Base-by-base conservation (phyloP, 2,888 invertebrate genomes). In the Heliconius sara region DNA sequence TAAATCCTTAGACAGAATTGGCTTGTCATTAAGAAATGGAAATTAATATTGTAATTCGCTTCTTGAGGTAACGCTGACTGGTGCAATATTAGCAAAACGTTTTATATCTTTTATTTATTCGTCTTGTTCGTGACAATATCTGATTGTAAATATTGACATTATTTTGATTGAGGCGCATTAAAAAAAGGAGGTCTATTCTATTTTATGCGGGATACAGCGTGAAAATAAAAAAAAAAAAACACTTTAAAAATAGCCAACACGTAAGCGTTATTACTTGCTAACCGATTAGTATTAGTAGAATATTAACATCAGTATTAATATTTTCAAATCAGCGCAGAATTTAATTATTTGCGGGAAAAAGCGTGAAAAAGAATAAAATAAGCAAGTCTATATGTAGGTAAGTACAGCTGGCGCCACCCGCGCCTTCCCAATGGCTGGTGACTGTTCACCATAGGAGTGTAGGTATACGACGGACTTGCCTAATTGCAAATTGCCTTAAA, bases 1-100 rank as follows among this genome's bases (percentile, higher is more conserved):
- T 16, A 34, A 60, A 60, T 19, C 12, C 30, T 71, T 22, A 27
- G 19, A n/a, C 73, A 30, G 22, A 60, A 57, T 34, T 39, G 34
- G n/a, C 16, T 57, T 39, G 57, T 72, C 30, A 34, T 73, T 73
- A n/a, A 60, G 43, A 25, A 73, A 73, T n/a, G 57, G 60, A 25
- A 60, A 73, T 73, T 39, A 34, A 73, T 60, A 60, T 39, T 60
- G 73, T 39, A 60, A 73, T 57, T 30, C 9, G 19, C 27, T 52
- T 71, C 47, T 71, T 52, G 1, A 39, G 39, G 9, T 39, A 39
- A 39, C 39, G 9, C 9, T 39, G 9, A 39, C 27, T 27, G 71
- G 5, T 52, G 30, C 19, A 10, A 52, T 52, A 12, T 52, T 72
- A 3, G 2, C 22, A 57, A 57, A 72, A 34, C 57, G 30, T 34